These are phyloP conservation scores for Diorhabda elongata DNA, from an alignment of 1,140 invertebrate genomes.

Conservation along the genomic window DNA sequence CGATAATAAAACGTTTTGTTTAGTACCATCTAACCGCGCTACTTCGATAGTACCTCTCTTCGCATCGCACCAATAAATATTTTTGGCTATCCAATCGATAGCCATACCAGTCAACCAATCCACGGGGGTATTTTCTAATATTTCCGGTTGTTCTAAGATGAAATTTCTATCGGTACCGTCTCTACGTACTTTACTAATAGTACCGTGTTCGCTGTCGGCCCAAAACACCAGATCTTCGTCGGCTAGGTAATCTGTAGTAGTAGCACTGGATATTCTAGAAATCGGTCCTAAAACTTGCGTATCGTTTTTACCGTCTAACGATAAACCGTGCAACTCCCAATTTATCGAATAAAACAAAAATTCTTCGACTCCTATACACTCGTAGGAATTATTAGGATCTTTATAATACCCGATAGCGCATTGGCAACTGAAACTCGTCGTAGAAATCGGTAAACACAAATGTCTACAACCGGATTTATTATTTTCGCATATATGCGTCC, in stretches of 20 bases:
- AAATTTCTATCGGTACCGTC: conserved; percentile 68
- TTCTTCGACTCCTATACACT: conserved; percentile 56
- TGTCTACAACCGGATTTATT: conserved; percentile 68
- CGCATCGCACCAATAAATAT: conserved; percentile 89
- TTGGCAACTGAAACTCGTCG: conserved; percentile 57
- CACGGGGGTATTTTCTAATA: conserved; percentile 56
- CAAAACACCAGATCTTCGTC: conserved; percentile 70
- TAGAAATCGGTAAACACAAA: conserved; percentile 68
- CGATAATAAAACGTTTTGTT: conserved; percentile 72
- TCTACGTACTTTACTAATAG: conserved; percentile 68
- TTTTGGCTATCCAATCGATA: conserved; percentile 81
- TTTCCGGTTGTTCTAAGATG: conserved; percentile 50
- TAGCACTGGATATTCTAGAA: conserved; percentile 69
- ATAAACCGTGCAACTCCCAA: conserved; percentile 70
- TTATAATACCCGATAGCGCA: conserved; percentile 71
- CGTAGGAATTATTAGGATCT: conserved; percentile 52
- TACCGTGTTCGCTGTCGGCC: conserved; percentile 73
- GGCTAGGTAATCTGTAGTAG: conserved; percentile 72
- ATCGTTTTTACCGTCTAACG: conserved; percentile 50
- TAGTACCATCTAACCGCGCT: conserved; percentile 70
- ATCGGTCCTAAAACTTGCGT: conserved; percentile 68
- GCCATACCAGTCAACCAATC: conserved; percentile 72
- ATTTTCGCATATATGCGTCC: conserved; percentile 52
- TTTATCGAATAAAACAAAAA: conserved; percentile 74
- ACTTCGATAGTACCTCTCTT: conserved; percentile 84